Base-by-base conservation (phyloP, 2,888 invertebrate genomes). In the Acrocera orbiculus region DNA sequence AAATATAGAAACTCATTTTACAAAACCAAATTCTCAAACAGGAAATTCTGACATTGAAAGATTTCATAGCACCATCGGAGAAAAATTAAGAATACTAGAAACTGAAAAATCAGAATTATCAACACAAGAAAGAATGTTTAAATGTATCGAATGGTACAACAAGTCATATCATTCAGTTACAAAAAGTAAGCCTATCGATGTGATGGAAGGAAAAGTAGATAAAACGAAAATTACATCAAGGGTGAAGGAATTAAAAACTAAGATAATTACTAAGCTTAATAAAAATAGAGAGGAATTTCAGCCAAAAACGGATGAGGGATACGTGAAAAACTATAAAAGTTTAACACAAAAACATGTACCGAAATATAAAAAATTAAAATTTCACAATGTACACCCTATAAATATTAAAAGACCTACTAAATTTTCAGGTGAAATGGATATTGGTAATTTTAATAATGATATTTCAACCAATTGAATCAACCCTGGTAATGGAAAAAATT, bases 281-380 rank as follows among this genome's bases (percentile, higher is more conserved):
- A 11, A 19, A 37, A 32, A 34, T n/a, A 27, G 34, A 23, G 35
- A 35, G 35, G 20, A 28, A 13, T 38, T 33, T 32, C 9, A 16
- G 11, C 17, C 33, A 27, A 19, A 9, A 27, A 11, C 25, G 27
- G 8, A 35, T 11, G n/a, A n/a, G 7, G 36, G 34, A 8, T 34
- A 29, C 11, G 36, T 39, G 11, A 41, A 38, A 36, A 32, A 36
- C 16, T 41, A 39, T 25, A 39, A 25, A 23, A 27, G 34, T 16
- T 20, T 39, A 8, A 39, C 26, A 26, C 38, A 42, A 26, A 40
- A 42, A 32, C 23, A 42, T 23, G 40, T 39, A 33, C 36, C 37
- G 30, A 39, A 36, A 35, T 40, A 38, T 17, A 22, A 23, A 16
- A 27, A 34, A 22, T 27, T 34, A 11, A 34, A 27, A 34, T 28